Conservation (phyloP, 2,888 invertebrate genomes). For the Seira musarum region DNA sequence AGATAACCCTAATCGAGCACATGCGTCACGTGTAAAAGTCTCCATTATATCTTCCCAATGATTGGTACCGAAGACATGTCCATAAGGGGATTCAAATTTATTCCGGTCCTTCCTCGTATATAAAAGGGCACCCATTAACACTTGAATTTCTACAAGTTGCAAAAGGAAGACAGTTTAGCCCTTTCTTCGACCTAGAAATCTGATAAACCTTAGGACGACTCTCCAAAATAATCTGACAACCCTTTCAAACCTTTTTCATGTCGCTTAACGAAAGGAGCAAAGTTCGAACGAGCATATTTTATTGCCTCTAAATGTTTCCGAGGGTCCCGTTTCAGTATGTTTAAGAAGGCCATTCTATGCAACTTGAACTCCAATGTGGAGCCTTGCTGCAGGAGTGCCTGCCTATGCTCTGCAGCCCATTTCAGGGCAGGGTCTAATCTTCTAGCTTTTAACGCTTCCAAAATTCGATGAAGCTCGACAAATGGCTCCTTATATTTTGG, state of each 20-base stretch:
- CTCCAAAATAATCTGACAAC: neutral
- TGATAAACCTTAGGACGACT: neutral
- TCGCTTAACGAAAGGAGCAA: slow-evolving; percentile 84
- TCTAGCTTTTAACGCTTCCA: slow-evolving; percentile 86
- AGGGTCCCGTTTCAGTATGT: slow-evolving; percentile 79
- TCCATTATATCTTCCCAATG: slow-evolving; percentile 91
- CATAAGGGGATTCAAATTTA: slow-evolving; percentile 81
- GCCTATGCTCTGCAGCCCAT: slow-evolving; percentile 87
- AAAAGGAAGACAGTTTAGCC: slow-evolving; percentile 31
- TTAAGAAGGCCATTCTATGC: slow-evolving; percentile 86
- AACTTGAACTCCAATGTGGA: slow-evolving; percentile 73
- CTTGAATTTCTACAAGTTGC: slow-evolving; percentile 82
- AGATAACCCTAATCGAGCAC: slow-evolving; percentile 89
- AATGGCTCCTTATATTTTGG: slow-evolving; percentile 83
- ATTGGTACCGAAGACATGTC: slow-evolving; percentile 81
- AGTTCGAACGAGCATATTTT: slow-evolving; percentile 86
- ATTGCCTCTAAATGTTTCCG: slow-evolving; percentile 87
- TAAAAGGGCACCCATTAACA: slow-evolving; percentile 88
- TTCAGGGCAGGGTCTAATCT: slow-evolving; percentile 88
- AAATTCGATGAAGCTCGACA: slow-evolving; percentile 88
- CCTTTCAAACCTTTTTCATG: slow-evolving; percentile 82
- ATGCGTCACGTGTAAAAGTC: slow-evolving; percentile 93
- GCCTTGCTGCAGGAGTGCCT: slow-evolving; percentile 79
- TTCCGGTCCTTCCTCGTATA: slow-evolving; percentile 85
- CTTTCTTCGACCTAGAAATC: too few relatives aligned